A percentile compares a stretch with the other conserved stretches of the same genome.
Conservation (phyloP, 2,888 invertebrate species). For the Catocala fraxini region DNA sequence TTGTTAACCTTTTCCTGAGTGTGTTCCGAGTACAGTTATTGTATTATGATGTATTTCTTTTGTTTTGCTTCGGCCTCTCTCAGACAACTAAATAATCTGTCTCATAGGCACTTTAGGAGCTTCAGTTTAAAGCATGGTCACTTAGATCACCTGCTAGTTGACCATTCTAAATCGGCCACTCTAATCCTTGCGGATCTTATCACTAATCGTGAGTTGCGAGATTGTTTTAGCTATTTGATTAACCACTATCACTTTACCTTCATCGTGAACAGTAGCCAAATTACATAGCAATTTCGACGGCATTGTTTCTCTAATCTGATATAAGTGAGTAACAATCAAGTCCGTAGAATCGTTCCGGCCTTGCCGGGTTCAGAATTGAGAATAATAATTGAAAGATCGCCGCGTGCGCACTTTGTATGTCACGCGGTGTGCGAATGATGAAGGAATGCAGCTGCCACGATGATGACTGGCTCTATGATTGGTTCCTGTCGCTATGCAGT, state of each 20-base stretch:
- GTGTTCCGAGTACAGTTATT: background rate
- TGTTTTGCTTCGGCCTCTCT: too few relatives aligned
- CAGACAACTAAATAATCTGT: too few relatives aligned
- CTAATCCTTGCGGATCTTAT: conserved; percentile 31
- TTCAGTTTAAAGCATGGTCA: background rate
- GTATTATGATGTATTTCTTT: too few relatives aligned
- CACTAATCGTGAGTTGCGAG: conserved; percentile 29
- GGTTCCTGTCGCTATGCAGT: conserved; percentile 52
- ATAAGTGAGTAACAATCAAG: conserved; percentile 64
- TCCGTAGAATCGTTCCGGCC: conserved; percentile 67
- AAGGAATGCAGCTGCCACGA: conserved; percentile 57
- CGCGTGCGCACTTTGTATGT: conserved; percentile 70
- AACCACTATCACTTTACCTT: conserved; percentile 46
- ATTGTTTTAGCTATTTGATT: conserved; percentile 40
- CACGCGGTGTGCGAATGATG: conserved; percentile 70
- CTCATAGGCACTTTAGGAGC: too few relatives aligned
- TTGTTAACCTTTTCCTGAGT: conserved; percentile 2
- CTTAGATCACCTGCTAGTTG: background rate
- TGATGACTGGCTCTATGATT: conserved; percentile 54
- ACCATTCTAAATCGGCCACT: conserved; percentile 15
- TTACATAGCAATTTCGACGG: conserved; percentile 54
- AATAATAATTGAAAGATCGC: conserved; percentile 79
- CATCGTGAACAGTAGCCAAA: conserved; percentile 52
- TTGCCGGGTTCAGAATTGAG: conserved; percentile 77
- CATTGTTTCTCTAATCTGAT: conserved; percentile 65